A percentile compares a stretch with the other conserved stretches of the same genome.
phyloP scores from a whole-genome alignment of 2,113 vertebrate species.

The Macroglossus sobrinus region DNA sequence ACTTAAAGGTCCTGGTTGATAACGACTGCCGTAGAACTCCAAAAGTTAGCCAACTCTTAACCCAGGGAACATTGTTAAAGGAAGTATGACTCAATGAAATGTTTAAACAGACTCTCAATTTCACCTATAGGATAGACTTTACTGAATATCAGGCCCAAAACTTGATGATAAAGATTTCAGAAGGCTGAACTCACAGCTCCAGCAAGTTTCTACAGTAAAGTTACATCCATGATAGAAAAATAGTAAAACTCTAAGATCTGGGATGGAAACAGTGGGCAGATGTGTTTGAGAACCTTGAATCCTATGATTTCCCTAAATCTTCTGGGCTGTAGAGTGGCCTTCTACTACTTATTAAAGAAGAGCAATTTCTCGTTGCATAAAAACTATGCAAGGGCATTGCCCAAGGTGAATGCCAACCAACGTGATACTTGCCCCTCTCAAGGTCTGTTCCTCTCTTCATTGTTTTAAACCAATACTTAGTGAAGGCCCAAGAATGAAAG shows the following conservation, averaged over 20 bases:
- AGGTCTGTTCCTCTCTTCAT: background rate
- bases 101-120: background rate
- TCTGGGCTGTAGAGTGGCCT: background rate
- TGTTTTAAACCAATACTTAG: background rate
- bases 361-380: background rate
- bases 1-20: background rate
- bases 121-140: background rate
- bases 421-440: background rate
- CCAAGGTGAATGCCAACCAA: background rate
- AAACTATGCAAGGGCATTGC: background rate
- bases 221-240: background rate
- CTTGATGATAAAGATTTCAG: background rate
- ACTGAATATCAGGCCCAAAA: background rate
- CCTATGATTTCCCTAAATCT: background rate
- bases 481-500: background rate
- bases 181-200: background rate
- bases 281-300: background rate
- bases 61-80: background rate
- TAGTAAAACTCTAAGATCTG: background rate
- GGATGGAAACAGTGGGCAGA: no score
- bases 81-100: background rate
- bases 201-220: background rate
- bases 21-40: background rate
- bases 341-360: background rate
- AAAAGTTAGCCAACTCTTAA: background rate